Evolutionary conservation across 2,797 vertebrate species (phyloP).

Genomic region (Bryconaethiops microstoma): DNA sequence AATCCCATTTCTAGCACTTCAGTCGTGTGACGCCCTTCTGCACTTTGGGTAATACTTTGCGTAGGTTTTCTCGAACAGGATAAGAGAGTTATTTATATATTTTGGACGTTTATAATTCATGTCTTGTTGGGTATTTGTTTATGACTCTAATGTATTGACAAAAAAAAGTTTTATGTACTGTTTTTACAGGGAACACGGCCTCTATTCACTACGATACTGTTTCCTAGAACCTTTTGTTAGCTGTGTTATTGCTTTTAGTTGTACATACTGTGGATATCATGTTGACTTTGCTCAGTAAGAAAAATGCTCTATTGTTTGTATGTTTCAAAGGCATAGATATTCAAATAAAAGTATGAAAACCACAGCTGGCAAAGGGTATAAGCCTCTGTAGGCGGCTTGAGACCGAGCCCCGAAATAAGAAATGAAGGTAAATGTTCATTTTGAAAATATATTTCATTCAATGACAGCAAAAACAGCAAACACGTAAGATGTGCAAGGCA

Average conservation of each 20-base stretch:
- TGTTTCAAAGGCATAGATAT: conserved; percentile 62
- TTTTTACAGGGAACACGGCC: conserved; percentile 58
- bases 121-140: conserved; percentile 57
- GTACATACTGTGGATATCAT: conserved; percentile 66
- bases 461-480: conserved; percentile 25
- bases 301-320: conserved; percentile 65
- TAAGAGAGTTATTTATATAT: conserved; percentile 57
- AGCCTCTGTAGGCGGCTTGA: not conserved
- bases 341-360: conserved; percentile 51
- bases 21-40: conserved; percentile 35
- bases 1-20: conserved; percentile 23
- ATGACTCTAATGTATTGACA: conserved; percentile 49
- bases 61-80: conserved; percentile 44
- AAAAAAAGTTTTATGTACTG: conserved; percentile 60
- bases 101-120: conserved; percentile 50
- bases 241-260: conserved; percentile 53
- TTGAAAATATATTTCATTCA: conserved; percentile 52
- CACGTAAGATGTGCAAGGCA: conserved; percentile 13
- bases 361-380: not conserved
- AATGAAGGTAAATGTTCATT: conserved; percentile 14
- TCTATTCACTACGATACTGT: conserved; percentile 51
- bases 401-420: not conserved
- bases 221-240: conserved; percentile 47
- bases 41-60: conserved; percentile 53
- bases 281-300: conserved; percentile 62